Evolutionary conservation across 2,113 vertebrate species (phyloP), one percentile per base, ranked within the genome.

Genomic region (Romanogobio albipinnatus): DNA sequence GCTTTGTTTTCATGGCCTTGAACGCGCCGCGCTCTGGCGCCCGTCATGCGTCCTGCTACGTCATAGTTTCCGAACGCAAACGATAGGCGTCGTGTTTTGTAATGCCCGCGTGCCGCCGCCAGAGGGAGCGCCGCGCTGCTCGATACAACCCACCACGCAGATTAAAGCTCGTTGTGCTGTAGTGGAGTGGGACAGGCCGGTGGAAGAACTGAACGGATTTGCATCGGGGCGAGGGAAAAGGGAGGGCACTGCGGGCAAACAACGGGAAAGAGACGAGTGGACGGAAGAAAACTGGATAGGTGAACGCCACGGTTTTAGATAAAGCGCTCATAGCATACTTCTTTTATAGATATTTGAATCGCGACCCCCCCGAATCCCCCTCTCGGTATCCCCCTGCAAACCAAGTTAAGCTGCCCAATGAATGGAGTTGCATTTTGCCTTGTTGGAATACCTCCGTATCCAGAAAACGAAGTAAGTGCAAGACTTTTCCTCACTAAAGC

Each of bases 361-460:
- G 43, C 45, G 15, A 71, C 51, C 29, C 39, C 39, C 17, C 36
- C 33, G 14, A 3, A 53, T 61, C 4, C 64, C 74, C 62, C 83
- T 22, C 39, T 74, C 68, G 78, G 19, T 82, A 73, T 77, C 68
- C 81, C 49, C 86, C 82, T 89, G 82, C 1, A 84, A 86, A 88
- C 75, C 80, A 90, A 91, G 89, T 91, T 92, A 91, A 90, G 91
- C 93, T 89, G 90, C 91, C 96, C 94, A 95, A 98, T 99, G 97
- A 98, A 98, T 99, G 97, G 97, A 95, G 97, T 98, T 95, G 96
- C 97, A 83, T 98, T 98, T 93, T 98, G 97, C 96, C 96, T 98
- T 94, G 97, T 99, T 95, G 97, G 97, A 95, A 98, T 98, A 94
- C 97, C 97, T 76, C 97, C 97, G 90, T 94, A 95, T 89, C 86